Evolutionary conservation across 2,888 invertebrate genomes (phyloP).

Genomic region (Eucera pruinosa): DNA sequence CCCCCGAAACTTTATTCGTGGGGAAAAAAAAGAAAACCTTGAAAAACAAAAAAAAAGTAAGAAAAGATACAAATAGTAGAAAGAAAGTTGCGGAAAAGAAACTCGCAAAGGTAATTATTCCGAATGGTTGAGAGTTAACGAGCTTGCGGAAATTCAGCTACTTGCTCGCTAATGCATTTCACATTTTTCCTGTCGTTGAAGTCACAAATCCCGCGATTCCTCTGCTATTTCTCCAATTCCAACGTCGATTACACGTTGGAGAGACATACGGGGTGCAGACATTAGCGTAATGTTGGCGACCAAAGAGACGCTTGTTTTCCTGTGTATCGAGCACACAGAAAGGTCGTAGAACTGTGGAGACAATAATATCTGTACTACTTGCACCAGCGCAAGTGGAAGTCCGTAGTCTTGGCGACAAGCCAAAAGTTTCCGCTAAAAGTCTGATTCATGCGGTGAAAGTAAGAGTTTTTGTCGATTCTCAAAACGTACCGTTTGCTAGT

Average conservation of each 20-base stretch:
- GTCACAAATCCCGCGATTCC: not conserved
- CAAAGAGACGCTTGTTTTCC: slow-evolving; percentile 25
- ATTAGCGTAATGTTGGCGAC: slow-evolving; percentile 8
- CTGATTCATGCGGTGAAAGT: slow-evolving; percentile 59
- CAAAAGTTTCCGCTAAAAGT: slow-evolving; percentile 52
- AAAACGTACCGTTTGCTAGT: slow-evolving; percentile 27
- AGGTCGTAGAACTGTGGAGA: slow-evolving; percentile 44
- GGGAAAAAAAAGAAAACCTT: not conserved
- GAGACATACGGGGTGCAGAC: slow-evolving; percentile 10
- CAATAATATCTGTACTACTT: slow-evolving; percentile 58
- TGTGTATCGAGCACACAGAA: slow-evolving; percentile 31
- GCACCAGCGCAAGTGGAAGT: slow-evolving; percentile 21
- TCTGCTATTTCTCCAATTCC: not conserved
- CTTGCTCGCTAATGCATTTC: slow-evolving; percentile 18
- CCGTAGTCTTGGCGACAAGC: slow-evolving; percentile 48
- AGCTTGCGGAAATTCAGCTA: slow-evolving; percentile 36
- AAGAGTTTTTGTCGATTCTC: slow-evolving; percentile 49
- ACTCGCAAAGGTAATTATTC: slow-evolving; percentile 30
- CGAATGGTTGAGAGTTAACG: slow-evolving; percentile 37
- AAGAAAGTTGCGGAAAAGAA: slow-evolving; percentile 12
- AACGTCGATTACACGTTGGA: slow-evolving; percentile 7
- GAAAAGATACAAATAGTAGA: not conserved
- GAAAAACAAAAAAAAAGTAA: not conserved
- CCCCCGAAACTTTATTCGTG: not conserved
- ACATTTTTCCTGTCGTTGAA: slow-evolving; percentile 8